phyloP scores from a whole-genome alignment of 2,797 vertebrate species.

The Sebastes oblongus region DNA sequence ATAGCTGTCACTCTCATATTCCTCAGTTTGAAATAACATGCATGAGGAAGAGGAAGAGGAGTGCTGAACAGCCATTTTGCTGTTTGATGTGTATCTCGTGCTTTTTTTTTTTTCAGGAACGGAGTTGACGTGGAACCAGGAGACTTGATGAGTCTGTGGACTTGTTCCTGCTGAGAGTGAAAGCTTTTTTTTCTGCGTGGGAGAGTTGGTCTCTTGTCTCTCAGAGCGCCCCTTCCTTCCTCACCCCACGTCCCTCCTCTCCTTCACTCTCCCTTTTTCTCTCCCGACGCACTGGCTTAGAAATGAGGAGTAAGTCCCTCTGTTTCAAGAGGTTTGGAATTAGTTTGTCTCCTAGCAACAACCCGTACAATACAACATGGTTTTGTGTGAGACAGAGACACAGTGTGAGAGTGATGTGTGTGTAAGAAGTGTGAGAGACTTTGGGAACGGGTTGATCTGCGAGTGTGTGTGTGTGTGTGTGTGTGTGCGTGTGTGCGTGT shows the following conservation, averaged over 20 bases:
- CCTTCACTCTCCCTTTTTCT: slow-evolving; percentile 45
- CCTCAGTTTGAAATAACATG: not conserved
- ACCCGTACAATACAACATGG: slow-evolving; percentile 74
- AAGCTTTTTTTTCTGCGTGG: slow-evolving; percentile 53
- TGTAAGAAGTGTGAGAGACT: slow-evolving; percentile 40
- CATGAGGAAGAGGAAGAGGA: slow-evolving; percentile 2
- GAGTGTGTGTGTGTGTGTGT: slow-evolving; percentile 39
- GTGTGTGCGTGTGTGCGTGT: slow-evolving; percentile 20
- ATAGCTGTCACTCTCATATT: slow-evolving; percentile 21
- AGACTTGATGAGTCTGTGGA: slow-evolving; percentile 39
- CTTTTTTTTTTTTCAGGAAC: not conserved
- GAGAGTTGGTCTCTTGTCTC: slow-evolving; percentile 49
- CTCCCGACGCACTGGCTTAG: slow-evolving; percentile 53
- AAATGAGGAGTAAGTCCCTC: slow-evolving; percentile 77
- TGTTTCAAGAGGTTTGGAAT: slow-evolving; percentile 82
- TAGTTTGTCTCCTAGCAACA: slow-evolving; percentile 84
- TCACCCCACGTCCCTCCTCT: not conserved
- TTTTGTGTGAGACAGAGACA: slow-evolving; percentile 71
- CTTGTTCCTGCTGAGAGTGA: slow-evolving; percentile 39
- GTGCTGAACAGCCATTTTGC: not conserved
- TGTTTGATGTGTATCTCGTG: not conserved
- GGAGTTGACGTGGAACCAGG: not conserved
- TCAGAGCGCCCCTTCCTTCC: slow-evolving; percentile 8
- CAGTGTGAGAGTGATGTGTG: slow-evolving; percentile 61
- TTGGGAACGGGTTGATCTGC: slow-evolving; percentile 25